Evolutionary conservation across 2,888 invertebrate species (phyloP).

Genomic region (Oegoconia quadripuncta): DNA sequence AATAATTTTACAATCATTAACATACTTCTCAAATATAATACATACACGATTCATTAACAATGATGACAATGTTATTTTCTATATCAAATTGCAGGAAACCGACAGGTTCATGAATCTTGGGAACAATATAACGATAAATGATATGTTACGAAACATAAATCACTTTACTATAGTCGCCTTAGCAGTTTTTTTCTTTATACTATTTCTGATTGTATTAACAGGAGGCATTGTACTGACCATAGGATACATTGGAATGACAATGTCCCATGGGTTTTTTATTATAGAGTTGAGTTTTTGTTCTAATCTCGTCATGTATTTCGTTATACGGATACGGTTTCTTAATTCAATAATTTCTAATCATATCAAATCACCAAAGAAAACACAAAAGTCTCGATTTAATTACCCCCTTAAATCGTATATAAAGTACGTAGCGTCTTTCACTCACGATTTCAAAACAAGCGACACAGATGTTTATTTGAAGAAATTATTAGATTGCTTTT

Average conservation of each 20-base stretch:
- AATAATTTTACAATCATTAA: constrained; percentile 23
- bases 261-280: constrained; percentile 30
- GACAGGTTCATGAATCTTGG: constrained; percentile 47
- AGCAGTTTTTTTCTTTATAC: constrained; percentile 11
- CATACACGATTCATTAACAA: constrained; percentile 46
- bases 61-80: constrained; percentile 38
- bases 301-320: constrained; percentile 41
- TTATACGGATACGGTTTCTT: constrained; percentile 37
- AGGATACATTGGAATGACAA: constrained; percentile 13
- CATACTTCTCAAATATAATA: constrained; percentile 31
- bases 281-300: constrained; percentile 41
- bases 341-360: constrained; percentile 47
- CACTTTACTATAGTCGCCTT: constrained; percentile 20
- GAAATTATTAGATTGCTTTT: constrained; percentile 36
- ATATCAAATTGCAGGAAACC: constrained; percentile 46
- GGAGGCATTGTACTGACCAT: constrained; percentile 10
- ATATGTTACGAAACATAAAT: constrained; percentile 26
- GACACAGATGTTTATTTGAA: constrained; percentile 36
- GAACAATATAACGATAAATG: constrained; percentile 30
- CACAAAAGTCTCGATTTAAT: no score
- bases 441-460: constrained; percentile 35
- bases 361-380: constrained; percentile 22
- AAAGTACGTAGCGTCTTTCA: constrained; percentile 31
- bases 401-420: constrained; percentile 22
- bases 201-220: constrained; percentile 16